Evolutionary conservation across 2,113 vertebrate species (phyloP), one percentile per base, ranked within the genome.

Genomic region (Siphamia tubifer): DNA sequence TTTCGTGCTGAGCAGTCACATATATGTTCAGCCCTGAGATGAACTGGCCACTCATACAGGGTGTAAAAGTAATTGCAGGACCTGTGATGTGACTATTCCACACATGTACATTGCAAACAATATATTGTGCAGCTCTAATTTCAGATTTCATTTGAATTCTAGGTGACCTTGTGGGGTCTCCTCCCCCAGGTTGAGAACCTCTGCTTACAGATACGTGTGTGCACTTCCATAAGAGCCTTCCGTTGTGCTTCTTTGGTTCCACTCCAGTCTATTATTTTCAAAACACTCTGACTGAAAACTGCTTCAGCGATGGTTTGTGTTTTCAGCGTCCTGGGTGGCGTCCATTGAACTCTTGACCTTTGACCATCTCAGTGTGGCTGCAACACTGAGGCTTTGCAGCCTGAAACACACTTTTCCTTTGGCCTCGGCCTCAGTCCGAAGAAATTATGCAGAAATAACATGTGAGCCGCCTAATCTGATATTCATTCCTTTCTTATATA

Each of bases 401-500:
- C 45, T 40, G 36, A 76, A 75, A 64, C 56, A 24, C 52, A 35
- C 63, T 75, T 64, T 36, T 11, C 54, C 39, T 65, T 10, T 23
- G 43, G 57, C 55, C 25, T 34, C 53, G 7, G 62, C 81, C 53
- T 82, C 77, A 62, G 45, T 79, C 71, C 42, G 20, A 36, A 56
- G 64, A 86, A 87, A 81, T 83, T 64, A 74, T 58, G 74, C 67
- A 68, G 84, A 85, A 89, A 87, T 82, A 74, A 82, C 72, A 74
- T 73, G 52, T 70, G 42, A 74, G 79, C 87, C 51, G 75, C 66
- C 78, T 81, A 83, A 91, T 91, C 91, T 89, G 90, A 91, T 90
- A 88, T 89, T 85, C 86, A 81, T 84, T 85, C 84, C 81, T 83
- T 89, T 87, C 72, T 89, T 87, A 74, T 87, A 81, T n/a, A 78